phyloP scores from a whole-genome alignment of 2,888 invertebrate genomes.

The Morpho deidamia region DNA sequence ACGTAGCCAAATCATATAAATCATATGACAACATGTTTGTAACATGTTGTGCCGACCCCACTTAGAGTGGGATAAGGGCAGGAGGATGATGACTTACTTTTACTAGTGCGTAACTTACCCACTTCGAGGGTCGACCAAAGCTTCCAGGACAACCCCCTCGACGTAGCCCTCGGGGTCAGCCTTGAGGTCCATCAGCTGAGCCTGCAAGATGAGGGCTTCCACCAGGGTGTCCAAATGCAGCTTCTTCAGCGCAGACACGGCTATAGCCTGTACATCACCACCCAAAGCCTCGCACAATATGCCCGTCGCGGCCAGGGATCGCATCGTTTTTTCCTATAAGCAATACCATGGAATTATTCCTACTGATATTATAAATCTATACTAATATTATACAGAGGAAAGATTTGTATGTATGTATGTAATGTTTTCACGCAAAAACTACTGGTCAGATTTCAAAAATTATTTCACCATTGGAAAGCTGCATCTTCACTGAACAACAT shows the following conservation, averaged over 20 bases:
- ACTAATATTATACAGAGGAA: no score
- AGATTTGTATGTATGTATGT: no score
- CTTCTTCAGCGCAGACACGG: conserved; percentile 93
- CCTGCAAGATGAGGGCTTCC: conserved; percentile 90
- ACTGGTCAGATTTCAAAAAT: no score
- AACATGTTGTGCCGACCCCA: no score
- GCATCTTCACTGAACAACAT: no score
- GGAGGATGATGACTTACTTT: no score
- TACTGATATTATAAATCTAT: no score
- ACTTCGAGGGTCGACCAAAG: conserved; percentile 67
- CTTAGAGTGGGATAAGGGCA: no score
- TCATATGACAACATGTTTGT: no score
- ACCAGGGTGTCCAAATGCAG: conserved; percentile 87
- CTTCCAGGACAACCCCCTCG: conserved; percentile 95
- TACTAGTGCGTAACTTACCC: conserved; percentile 49
- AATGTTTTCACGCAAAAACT: no score
- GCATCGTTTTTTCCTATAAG: conserved; percentile 83
- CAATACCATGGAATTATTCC: background rate
- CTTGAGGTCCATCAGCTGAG: conserved; percentile 91
- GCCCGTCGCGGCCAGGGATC: conserved; percentile 86
- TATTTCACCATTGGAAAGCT: no score
- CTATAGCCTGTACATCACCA: conserved; percentile 94
- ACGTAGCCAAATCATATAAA: no score
- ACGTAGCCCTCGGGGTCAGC: conserved; percentile 90
- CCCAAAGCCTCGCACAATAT: conserved; percentile 92